Conservation (phyloP, 2,113 vertebrate genomes). For the Onychorhynchus coronatus region DNA sequence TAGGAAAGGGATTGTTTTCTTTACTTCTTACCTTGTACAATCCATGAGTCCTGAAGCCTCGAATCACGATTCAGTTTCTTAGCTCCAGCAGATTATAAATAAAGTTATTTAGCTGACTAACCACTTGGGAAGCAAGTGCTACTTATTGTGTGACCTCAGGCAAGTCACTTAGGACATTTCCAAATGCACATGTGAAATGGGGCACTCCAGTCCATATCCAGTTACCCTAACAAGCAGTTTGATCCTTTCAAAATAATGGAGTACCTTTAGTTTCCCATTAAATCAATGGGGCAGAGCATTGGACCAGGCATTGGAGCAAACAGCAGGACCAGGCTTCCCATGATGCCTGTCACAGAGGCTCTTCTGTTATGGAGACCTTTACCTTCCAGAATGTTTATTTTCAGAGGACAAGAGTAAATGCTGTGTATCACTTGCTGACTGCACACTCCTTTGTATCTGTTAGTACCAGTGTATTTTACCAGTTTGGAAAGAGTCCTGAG, state of each 20-base stretch:
- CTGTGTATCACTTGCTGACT: not conserved
- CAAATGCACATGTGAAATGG: not conserved
- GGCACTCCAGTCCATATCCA: not conserved
- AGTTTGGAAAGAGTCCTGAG: slow-evolving; percentile 10
- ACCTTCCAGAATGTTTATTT: not conserved
- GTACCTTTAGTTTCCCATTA: not conserved
- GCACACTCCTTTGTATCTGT: not conserved
- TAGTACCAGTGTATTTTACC: not conserved
- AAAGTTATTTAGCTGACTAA: not conserved
- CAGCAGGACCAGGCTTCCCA: not conserved
- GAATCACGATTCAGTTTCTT: not conserved
- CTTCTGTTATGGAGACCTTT: not conserved
- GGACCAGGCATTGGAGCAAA: not conserved
- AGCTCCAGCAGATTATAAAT: not conserved
- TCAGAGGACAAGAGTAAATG: not conserved
- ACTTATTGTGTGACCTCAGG: not conserved
- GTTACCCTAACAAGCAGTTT: not conserved
- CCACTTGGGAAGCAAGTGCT: not conserved
- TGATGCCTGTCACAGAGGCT: not conserved
- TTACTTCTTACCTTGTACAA: not conserved
- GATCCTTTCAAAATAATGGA: not conserved
- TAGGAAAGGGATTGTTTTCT: not conserved
- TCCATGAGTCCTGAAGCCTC: not conserved
- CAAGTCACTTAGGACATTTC: not conserved
- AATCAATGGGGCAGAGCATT: not conserved